Conservation (phyloP, 2,888 invertebrate genomes). For the Cremastinae sp. region DNA sequence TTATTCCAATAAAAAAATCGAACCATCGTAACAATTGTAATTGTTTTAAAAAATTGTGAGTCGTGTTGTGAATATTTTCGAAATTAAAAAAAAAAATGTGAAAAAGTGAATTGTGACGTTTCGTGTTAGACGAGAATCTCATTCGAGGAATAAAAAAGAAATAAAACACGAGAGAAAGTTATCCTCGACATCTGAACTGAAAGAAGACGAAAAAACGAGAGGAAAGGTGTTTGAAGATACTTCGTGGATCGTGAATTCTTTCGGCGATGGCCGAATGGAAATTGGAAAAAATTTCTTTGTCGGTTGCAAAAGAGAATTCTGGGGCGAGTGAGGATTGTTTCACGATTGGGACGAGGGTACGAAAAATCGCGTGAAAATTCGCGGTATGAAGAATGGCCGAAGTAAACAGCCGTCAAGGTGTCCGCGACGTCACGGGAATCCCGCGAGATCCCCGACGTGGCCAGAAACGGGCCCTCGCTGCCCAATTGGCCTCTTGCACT, state of each 20-base stretch:
- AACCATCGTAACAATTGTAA: too few relatives aligned
- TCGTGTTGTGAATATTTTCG: background rate
- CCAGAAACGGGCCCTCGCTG: slow-evolving; percentile 77
- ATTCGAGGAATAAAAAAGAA: slow-evolving; percentile 37
- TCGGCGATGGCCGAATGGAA: background rate
- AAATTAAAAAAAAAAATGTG: background rate
- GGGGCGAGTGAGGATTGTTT: slow-evolving; percentile 22
- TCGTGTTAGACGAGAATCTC: too few relatives aligned
- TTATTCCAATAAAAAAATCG: too few relatives aligned
- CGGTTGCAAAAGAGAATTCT: background rate
- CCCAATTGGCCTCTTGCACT: slow-evolving; percentile 77
- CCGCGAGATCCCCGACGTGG: slow-evolving; percentile 74
- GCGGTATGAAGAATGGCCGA: slow-evolving; percentile 80
- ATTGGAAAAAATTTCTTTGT: background rate
- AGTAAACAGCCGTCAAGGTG: slow-evolving; percentile 76
- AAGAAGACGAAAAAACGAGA: slow-evolving; percentile 11
- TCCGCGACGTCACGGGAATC: slow-evolving; percentile 75
- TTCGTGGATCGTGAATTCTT: background rate
- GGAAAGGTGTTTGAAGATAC: background rate
- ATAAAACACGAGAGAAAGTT: slow-evolving; percentile 65
- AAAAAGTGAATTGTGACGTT: too few relatives aligned
- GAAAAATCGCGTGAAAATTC: slow-evolving; percentile 60
- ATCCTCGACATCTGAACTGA: slow-evolving; percentile 45
- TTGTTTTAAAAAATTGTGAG: too few relatives aligned
- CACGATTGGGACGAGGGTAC: slow-evolving; percentile 33